Base-by-base conservation (phyloP, 2,113 vertebrate species). In the Alethe diademata region DNA sequence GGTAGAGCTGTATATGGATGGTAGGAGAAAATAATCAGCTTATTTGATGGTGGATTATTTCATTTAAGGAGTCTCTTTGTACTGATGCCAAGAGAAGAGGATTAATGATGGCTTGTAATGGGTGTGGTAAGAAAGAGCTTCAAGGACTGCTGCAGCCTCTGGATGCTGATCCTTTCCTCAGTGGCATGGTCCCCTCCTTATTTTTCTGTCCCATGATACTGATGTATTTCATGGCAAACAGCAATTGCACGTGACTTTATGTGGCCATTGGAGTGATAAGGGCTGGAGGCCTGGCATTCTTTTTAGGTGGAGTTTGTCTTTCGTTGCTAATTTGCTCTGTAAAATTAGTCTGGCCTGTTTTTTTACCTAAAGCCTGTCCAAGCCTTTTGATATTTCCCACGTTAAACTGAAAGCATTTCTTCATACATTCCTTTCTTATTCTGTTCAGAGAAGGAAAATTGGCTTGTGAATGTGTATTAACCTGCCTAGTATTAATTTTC, bases 31-130 rank as follows among this genome's bases (percentile, higher is more conserved):
- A 90, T 57, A 90, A 97, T 75, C 64, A 75, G 67, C 25, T 96
- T 91, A 70, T 84, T 82, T 53, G 1, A 3, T 29, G 50, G 78
- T 69, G 95, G 93, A 94, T 96, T 95, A 91, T 72, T 95, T 96
- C 6, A n/a, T 80, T 94, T 95, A 47, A 84, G 78, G 48, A 92
- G 88, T 92, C 64, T 72, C 88, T 97, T 93, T 97, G 92, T 97
- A 92, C 83, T 75, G 54, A 60, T 19, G 94, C 91, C 64, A 89
- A 54, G 60, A 61, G 33, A 93, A 66, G 83, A 93, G 86, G 96
- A 95, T 97, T 96, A 86, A 82, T 57, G 60, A 73, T 95, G 87
- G 60, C 92, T 65, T 80, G 61, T 87, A 86, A 47, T 14, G 88
- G 43, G 84, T 71, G 88, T 70, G 62, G 84, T 71, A 78, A 91